phyloP scores from a whole-genome alignment of 2,888 invertebrate species.

The Tetranychus piercei region DNA sequence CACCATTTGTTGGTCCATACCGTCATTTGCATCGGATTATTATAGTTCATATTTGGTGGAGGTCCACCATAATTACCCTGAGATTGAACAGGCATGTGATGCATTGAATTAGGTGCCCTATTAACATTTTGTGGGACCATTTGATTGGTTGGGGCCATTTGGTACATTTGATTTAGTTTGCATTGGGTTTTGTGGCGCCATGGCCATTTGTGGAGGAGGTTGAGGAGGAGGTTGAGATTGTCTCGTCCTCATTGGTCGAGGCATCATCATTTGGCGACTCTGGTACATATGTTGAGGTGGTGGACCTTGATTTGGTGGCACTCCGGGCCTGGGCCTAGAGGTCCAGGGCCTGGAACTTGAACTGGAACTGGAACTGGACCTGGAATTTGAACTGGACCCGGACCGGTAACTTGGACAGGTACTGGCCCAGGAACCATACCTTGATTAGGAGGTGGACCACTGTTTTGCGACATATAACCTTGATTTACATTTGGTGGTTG shows the following conservation, averaged over 20 bases:
- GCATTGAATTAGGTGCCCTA: slow-evolving; percentile 1
- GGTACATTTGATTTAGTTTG: slow-evolving; percentile 13
- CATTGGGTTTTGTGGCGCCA: slow-evolving; percentile 16
- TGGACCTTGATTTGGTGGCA: background rate
- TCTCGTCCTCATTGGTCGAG: slow-evolving; percentile 20
- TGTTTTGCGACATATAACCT: slow-evolving; percentile 8
- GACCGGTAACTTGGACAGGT: background rate
- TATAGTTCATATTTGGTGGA: slow-evolving; percentile 18
- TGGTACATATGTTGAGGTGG: slow-evolving; percentile 22
- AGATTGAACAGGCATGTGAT: slow-evolving; percentile 15
- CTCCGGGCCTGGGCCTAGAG: background rate
- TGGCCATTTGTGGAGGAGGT: slow-evolving; percentile 7
- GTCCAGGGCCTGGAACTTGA: background rate
- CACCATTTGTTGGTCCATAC: slow-evolving; percentile 16
- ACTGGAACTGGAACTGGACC: slow-evolving; percentile 11
- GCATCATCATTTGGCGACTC: slow-evolving; percentile 23
- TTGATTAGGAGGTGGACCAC: slow-evolving; percentile 7
- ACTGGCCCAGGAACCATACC: background rate
- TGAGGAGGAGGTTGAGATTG: slow-evolving; percentile 14
- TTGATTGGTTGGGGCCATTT: slow-evolving; percentile 7
- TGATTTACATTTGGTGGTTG: background rate
- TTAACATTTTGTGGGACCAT: background rate
- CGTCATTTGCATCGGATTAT: slow-evolving; percentile 16
- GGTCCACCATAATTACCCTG: slow-evolving; percentile 18
- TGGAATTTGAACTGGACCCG: slow-evolving; percentile 9